phyloP scores from a whole-genome alignment of 2,113 vertebrate species.

The Prietella phreatophila region DNA sequence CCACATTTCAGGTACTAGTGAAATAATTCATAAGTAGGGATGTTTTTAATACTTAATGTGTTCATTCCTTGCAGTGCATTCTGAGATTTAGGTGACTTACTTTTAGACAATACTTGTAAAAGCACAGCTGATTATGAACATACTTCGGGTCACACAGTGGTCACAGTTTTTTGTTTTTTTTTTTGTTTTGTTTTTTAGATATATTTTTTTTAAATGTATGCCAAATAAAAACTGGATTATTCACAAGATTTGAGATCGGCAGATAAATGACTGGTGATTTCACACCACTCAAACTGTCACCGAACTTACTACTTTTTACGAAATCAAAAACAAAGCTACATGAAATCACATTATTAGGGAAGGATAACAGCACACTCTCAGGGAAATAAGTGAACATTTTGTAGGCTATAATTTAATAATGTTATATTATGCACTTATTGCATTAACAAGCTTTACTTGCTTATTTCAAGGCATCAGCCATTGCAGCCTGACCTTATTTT shows the following conservation, averaged over 20 bases:
- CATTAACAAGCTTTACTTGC: not conserved
- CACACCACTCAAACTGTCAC: not conserved
- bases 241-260: not conserved
- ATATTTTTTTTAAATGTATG: not conserved
- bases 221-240: not conserved
- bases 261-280: not conserved
- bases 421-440: not conserved
- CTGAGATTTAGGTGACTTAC: not conserved
- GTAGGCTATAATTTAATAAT: not conserved
- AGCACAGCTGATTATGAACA: not conserved
- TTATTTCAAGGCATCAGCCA: not conserved
- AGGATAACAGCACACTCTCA: not conserved
- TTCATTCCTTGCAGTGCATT: not conserved
- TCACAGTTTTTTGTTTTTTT: not conserved
- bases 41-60: not conserved
- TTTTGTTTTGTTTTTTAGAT: not conserved
- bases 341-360: not conserved
- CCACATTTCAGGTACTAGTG: not conserved
- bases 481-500: not conserved
- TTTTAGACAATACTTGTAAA: not conserved
- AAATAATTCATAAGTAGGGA: not conserved
- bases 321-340: not conserved
- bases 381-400: not conserved
- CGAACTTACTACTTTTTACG: not conserved
- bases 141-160: not conserved